These are phyloP conservation scores for Fragum whitleyi DNA, from an alignment of 2,888 invertebrate genomes.

Conservation along the genomic window DNA sequence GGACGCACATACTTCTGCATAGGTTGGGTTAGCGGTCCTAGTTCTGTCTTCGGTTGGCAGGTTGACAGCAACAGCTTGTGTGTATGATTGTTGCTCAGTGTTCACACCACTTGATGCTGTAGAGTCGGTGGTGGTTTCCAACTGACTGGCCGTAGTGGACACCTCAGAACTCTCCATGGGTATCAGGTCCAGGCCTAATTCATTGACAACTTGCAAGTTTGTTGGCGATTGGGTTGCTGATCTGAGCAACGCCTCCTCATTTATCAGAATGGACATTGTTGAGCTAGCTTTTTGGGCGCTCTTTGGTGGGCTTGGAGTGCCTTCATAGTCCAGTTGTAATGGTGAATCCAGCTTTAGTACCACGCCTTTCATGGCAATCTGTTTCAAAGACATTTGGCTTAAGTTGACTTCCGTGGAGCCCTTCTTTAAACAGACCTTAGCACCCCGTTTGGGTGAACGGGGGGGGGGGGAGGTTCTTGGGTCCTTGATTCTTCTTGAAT, in stretches of 20 bases:
- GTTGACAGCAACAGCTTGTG: not conserved
- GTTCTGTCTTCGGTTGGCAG: not conserved
- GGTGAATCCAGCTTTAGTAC: not conserved
- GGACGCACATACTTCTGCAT: constrained; percentile 11
- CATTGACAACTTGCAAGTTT: not conserved
- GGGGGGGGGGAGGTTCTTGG: not conserved
- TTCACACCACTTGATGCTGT: not conserved
- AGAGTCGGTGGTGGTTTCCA: not conserved
- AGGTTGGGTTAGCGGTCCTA: constrained; percentile 5
- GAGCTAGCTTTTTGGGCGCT: constrained; percentile 2
- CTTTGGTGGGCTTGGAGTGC: constrained; percentile 6
- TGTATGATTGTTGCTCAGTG: not conserved
- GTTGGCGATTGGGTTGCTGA: constrained; percentile 2
- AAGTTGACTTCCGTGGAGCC: not conserved
- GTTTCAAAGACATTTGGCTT: constrained; percentile 1
- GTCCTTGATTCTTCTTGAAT: not conserved
- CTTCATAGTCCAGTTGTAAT: constrained; percentile 2
- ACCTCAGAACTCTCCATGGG: not conserved
- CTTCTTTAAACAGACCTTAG: not conserved
- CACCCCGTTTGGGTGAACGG: not conserved
- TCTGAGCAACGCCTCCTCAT: not conserved
- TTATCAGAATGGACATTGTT: not conserved
- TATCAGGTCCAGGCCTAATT: not conserved
- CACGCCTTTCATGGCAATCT: not conserved
- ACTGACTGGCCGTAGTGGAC: constrained; percentile 1